Base-by-base conservation (phyloP, 2,888 invertebrate genomes). In the Amorpha juglandis region DNA sequence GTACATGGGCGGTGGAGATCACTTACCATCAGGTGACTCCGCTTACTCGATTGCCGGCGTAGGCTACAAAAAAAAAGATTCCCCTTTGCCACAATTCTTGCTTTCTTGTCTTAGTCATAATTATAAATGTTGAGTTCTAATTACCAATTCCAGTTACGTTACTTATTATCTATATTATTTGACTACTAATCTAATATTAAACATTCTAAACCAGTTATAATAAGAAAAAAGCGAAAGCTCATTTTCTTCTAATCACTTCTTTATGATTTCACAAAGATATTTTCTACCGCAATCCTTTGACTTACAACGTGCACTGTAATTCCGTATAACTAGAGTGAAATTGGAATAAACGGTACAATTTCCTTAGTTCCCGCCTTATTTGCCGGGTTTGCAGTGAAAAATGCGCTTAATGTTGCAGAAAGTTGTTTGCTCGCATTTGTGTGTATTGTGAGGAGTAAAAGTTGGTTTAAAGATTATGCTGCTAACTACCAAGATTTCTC, bases 341-440 rank as follows among this genome's bases (percentile, higher is more conserved):
- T 66, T 48, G 45, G 51, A 55, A 66, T 42, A 64, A 66, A 68
- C 38, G 48, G 19, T 21, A 45, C 63, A 51, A 53, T 63, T 62
- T 65, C 45, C 51, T 50, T 19, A 53, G 33, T 55, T 58, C 21
- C 42, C 64, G 52, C 50, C 66, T 27, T 67, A 68, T 64, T 68
- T 66, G 63, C 58, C 6, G 42, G 9, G 58, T 58, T 38, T 58
- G 42, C 38, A 38, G 55, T 38, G 55, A 55, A 55, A 55, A 55
- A 55, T 55, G 55, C 48, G 63, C 63, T 52, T 66, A 53, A 66
- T 42, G 58, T 58, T 19, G 35, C 63, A 21, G 50, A 38, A 50
- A 55, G 38, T 63, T 66, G 53, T 63, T 47, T 58, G 16, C 19
- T 42, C 52, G 62, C 47, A 47, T 42, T 58, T 55, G n/a, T 58